phyloP scores from a whole-genome alignment of 2,888 invertebrate species.

The Aphidius colemani region DNA sequence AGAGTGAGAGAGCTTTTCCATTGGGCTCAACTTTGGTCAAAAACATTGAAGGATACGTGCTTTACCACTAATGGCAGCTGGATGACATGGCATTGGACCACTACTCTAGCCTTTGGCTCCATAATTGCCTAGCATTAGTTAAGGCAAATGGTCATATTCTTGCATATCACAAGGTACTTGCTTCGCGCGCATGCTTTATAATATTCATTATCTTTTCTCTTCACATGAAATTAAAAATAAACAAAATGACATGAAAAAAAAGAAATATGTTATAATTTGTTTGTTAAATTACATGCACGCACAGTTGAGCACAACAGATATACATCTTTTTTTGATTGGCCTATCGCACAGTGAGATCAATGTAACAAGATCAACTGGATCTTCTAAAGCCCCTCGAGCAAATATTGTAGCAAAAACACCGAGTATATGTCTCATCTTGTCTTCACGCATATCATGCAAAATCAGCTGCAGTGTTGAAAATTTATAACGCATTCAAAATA shows the following conservation, averaged over 20 bases:
- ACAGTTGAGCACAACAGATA: constrained; percentile 15
- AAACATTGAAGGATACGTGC: constrained; percentile 36
- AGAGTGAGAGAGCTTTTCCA: too few relatives aligned
- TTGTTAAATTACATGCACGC: constrained; percentile 21
- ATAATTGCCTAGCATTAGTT: constrained; percentile 48
- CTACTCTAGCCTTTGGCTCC: constrained; percentile 37
- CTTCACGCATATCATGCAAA: too few relatives aligned
- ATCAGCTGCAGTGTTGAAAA: too few relatives aligned
- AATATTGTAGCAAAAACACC: not conserved
- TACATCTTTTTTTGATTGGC: constrained; percentile 37
- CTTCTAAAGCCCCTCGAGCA: not conserved
- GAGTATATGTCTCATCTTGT: too few relatives aligned
- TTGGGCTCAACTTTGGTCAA: constrained; percentile 16
- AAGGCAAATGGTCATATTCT: constrained; percentile 31
- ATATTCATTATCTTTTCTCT: constrained; percentile 41
- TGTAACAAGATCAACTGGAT: constrained; percentile 42
- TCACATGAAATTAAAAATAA: constrained; percentile 11
- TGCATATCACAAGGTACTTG: constrained; percentile 22
- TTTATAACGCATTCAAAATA: too few relatives aligned
- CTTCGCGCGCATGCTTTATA: constrained; percentile 34
- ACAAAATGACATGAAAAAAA: constrained; percentile 19
- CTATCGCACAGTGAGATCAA: constrained; percentile 40
- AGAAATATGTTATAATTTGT: constrained; percentile 7
- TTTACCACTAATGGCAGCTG: constrained; percentile 39
- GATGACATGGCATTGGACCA: constrained; percentile 41